These are phyloP conservation scores for Podargus strigoides DNA, from an alignment of 2,797 vertebrate genomes.

Conservation along the genomic window DNA sequence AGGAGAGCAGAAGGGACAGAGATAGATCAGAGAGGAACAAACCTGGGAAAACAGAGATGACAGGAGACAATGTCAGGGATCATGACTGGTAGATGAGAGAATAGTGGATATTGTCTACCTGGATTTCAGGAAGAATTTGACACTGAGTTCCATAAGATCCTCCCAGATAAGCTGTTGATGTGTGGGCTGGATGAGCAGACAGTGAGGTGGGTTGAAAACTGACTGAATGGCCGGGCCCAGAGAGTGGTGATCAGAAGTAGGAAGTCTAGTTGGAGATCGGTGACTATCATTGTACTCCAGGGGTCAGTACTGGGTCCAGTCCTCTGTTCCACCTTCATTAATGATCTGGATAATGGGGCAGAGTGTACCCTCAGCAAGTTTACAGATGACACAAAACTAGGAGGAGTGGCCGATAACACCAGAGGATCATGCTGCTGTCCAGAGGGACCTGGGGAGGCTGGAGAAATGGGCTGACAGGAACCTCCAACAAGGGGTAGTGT, in stretches of 20 bases:
- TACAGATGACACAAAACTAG: background rate
- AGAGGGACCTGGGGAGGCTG: background rate
- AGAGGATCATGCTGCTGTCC: background rate
- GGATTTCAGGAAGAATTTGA: background rate
- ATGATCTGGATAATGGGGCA: background rate
- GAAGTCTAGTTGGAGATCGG: background rate
- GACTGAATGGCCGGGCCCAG: background rate
- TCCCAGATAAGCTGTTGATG: background rate
- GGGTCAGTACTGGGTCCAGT: background rate
- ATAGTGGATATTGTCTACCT: background rate
- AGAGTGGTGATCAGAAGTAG: background rate
- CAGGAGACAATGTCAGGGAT: background rate
- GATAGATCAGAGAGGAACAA: background rate
- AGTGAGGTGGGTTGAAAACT: background rate
- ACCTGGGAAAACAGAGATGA: background rate
- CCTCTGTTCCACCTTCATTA: background rate
- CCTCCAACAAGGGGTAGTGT: background rate
- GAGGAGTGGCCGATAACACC: background rate
- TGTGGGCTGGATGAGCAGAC: background rate
- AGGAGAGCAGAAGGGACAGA: background rate
- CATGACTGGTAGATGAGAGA: background rate
- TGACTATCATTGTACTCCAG: background rate
- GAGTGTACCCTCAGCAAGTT: background rate
- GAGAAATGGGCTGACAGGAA: background rate
- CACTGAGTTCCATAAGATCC: background rate